Conservation (phyloP, 2,888 invertebrate genomes). For the Cerastoderma edule region DNA sequence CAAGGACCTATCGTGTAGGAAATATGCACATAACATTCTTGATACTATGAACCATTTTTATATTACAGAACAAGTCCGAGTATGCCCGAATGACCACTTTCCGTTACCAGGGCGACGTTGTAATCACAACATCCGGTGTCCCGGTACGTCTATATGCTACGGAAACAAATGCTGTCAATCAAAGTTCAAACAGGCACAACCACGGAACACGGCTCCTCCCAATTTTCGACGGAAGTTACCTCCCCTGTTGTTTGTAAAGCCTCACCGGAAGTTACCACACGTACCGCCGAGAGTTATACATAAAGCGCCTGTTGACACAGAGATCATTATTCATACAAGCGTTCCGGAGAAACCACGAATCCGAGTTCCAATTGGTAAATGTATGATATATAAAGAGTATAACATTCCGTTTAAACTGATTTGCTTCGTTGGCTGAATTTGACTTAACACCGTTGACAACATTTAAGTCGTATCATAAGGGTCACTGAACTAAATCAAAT, state of each 20-base stretch:
- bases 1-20: no score
- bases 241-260: conserved; percentile 8
- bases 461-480: no score
- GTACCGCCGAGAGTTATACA: no score
- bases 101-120: conserved; percentile 21
- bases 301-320: not conserved
- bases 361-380: not conserved
- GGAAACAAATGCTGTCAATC: conserved; percentile 38
- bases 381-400: no score
- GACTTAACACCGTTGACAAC: no score
- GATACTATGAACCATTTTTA: no score
- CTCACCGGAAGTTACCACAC: not conserved
- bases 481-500: no score
- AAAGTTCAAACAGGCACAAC: conserved; percentile 10
- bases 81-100: conserved; percentile 26
- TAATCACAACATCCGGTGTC: conserved; percentile 22
- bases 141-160: conserved; percentile 22
- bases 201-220: conserved; percentile 14
- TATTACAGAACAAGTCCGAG: conserved; percentile 24
- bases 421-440: no score
- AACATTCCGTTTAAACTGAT: no score
- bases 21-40: no score
- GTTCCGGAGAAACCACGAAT: not conserved
- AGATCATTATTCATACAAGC: not conserved
- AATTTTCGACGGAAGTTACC: not conserved